Evolutionary conservation across 2,888 invertebrate genomes (phyloP).

Genomic region (Xiphydria camelus): DNA sequence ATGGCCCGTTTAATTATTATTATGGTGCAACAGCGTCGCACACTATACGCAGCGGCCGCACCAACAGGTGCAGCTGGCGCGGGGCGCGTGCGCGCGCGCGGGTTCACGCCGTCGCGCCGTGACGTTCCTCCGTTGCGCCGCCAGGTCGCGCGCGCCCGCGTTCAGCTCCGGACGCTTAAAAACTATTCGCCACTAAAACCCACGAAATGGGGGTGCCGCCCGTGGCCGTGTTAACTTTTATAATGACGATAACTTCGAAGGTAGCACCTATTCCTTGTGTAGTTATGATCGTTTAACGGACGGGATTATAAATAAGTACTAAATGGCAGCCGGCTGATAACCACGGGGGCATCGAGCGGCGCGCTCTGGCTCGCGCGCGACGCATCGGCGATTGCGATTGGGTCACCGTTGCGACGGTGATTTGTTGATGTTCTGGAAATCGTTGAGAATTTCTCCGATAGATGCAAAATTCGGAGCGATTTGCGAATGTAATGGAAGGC

Average conservation of each 20-base stretch:
- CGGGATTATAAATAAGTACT: conserved; percentile 13
- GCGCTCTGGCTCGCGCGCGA: no score
- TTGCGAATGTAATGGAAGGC: no score
- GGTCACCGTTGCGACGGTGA: no score
- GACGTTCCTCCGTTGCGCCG: no score
- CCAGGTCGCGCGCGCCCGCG: background rate
- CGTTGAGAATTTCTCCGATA: no score
- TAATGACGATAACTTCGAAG: conserved; percentile 25
- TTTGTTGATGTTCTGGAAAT: no score
- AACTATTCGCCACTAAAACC: conserved; percentile 1
- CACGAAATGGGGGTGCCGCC: background rate
- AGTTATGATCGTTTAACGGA: conserved; percentile 10
- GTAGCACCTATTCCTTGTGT: conserved; percentile 13
- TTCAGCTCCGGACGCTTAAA: background rate
- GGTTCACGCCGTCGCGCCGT: background rate
- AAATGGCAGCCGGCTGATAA: conserved; percentile 10
- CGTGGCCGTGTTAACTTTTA: conserved; percentile 18
- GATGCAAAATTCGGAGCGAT: no score
- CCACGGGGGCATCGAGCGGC: no score
- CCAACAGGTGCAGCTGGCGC: conserved; percentile 7
- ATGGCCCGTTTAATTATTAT: conserved; percentile 15
- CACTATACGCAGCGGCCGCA: no score
- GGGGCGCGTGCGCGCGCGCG: no score
- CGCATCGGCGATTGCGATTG: no score
- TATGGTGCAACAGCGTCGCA: conserved; percentile 10